Percentiles rank a stretch among this genome's conserved stretches.
Evolutionary conservation across 2,113 vertebrate genomes (phyloP).

Genomic region (Proterorhinus semilunaris): DNA sequence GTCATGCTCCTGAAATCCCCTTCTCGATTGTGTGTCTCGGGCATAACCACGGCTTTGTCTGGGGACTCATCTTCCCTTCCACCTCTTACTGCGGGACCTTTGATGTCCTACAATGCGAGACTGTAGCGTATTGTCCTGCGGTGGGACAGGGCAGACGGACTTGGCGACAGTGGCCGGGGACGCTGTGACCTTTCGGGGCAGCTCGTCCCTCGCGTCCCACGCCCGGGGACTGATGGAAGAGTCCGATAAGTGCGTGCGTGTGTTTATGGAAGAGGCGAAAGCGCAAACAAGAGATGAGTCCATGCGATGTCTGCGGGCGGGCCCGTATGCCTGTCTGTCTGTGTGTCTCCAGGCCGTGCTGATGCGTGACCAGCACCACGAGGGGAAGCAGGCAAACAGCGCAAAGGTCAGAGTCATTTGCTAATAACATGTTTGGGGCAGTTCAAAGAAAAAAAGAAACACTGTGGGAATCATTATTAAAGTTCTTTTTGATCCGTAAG

Average conservation of each 20-base stretch:
- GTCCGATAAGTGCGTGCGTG: conserved; percentile 23
- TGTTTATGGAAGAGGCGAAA: conserved; percentile 11
- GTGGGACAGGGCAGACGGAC: conserved; percentile 14
- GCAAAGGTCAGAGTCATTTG: neutral
- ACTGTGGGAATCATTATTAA: no score
- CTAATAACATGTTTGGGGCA: neutral
- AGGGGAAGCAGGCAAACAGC: conserved; percentile 1
- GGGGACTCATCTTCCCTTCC: neutral
- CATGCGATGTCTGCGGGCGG: conserved; percentile 3
- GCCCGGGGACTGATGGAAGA: conserved; percentile 35
- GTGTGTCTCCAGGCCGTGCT: conserved; percentile 38
- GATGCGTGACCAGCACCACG: conserved; percentile 30
- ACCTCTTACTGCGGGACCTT: conserved; percentile 28
- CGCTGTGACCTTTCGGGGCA: conserved; percentile 54
- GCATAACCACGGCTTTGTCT: conserved; percentile 42
- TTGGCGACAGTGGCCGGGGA: conserved; percentile 44
- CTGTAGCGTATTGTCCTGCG: conserved; percentile 39
- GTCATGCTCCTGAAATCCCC: conserved; percentile 33
- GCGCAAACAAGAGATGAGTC: conserved; percentile 25
- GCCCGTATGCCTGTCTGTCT: conserved; percentile 25
- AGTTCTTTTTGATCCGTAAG: no score
- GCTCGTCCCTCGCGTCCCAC: conserved; percentile 27
- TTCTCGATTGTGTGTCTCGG: neutral
- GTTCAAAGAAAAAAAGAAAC: neutral
- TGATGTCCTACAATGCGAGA: conserved; percentile 27